Evolutionary conservation across 92 coral and sea anemone species (phyloP), one percentile per base, ranked within the genome.

Genomic region (Metridium senile): DNA sequence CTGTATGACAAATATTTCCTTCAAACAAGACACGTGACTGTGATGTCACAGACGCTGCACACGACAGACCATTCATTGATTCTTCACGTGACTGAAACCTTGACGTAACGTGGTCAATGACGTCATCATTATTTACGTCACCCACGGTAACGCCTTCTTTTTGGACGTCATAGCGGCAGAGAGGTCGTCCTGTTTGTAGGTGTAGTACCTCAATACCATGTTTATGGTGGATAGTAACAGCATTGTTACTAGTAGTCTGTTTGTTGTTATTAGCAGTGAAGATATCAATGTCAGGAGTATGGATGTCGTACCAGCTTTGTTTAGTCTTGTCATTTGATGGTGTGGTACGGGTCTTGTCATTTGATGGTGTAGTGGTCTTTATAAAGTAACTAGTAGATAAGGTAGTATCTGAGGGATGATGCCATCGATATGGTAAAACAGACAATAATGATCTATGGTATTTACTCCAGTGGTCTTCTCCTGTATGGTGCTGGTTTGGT

Each of bases 401-500:
- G 8, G 25, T 68, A 0, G 95, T 79, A 75, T 92, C 91, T 22
- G 74, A 71, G 11, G 90, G 88, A 78, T 95, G 97, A 34, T 77
- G 75, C 97, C 93, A 90, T 58, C 95, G 70, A 74, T 83, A 88
- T 0, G 99, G 99, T 23, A 95, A 85, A 21, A 75, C 51, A 1
- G 83, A 64, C 26, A 82, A 70, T n/a, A 92, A 85, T 23, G 99
- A 93, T 20, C 33, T 81, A 19, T 84, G 81, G 91, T 84, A 92
- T 27, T 82, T 86, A 27, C 86, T 80, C 99, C 97, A 95, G 69
- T 89, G 97, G 10, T 85, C 91, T 46, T 95, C 99, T 28, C 93
- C 97, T 11, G 65, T 74, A 66, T 95, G 99, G 52, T 92, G 80
- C 72, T 86, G 85, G 74, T 91, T 87, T 39, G 91, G 82, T 39